phyloP scores from a whole-genome alignment of 2,888 invertebrate species.

The Polymixis lichenea region DNA sequence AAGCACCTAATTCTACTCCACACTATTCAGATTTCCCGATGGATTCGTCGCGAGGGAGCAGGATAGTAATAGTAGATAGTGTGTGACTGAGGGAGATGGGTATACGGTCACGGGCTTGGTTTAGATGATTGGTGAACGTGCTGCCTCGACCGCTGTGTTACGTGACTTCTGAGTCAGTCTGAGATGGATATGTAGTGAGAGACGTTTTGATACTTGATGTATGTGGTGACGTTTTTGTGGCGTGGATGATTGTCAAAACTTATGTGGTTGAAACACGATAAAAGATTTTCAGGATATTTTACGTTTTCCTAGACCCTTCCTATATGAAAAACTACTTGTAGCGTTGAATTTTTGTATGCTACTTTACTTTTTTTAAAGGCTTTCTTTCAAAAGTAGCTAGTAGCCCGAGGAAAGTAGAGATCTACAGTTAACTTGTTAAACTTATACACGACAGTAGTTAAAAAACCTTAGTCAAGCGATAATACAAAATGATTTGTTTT shows the following conservation, averaged over 20 bases:
- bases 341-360: not conserved
- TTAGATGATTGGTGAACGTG: constrained; percentile 90
- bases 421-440: too few relatives aligned
- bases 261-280: not conserved
- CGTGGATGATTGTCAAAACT: not conserved
- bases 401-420: not conserved
- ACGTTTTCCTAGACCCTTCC: not conserved
- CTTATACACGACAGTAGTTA: not conserved
- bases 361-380: not conserved
- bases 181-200: constrained; percentile 66
- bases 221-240: constrained; percentile 2
- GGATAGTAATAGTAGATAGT: constrained; percentile 63
- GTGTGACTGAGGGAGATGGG: constrained; percentile 72
- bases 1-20: constrained; percentile 87
- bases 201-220: constrained; percentile 78
- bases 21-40: constrained; percentile 89
- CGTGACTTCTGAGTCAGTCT: constrained; percentile 84
- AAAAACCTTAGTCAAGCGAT: not conserved
- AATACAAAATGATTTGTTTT: too few relatives aligned
- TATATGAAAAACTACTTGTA: not conserved
- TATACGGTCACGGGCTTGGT: constrained; percentile 86
- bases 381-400: not conserved
- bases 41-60: constrained; percentile 77
- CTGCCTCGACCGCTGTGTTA: constrained; percentile 85
- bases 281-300: not conserved